Base-by-base conservation (phyloP, 2,113 vertebrate genomes). In the Gymnobelideus leadbeateri region DNA sequence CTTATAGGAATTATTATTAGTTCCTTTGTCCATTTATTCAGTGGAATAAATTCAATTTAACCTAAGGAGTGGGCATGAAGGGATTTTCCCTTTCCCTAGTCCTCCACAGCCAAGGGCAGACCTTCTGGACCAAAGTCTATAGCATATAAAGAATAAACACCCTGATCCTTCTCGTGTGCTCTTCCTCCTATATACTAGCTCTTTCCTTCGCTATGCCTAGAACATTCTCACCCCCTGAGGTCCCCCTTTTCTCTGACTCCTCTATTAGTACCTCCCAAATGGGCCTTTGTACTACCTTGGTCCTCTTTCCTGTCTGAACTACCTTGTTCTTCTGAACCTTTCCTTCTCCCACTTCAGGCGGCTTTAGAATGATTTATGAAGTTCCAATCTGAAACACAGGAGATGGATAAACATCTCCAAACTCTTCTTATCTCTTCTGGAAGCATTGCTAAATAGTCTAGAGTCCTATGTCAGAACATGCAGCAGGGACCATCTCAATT, bases 11-110 rank as follows among this genome's bases (percentile, higher is more conserved):
- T 55, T 93, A 55, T 95, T 91, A 31, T 96, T 97, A 95, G 93
- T 94, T 97, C 94, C 89, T 46, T 93, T 24, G 84, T 50, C 53
- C 94, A 93, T 96, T 92, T 96, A 93, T 92, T 95, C 96, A 94
- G 51, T 93, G 91, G 11, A 8, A 94, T 19, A n/a, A 52, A 47
- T 51, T 0, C 77, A 51, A 3, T 24, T 92, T 26, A 46, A 50
- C 5, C 53, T 37, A 24, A 16, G 8, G 26, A 91, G 52, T 3
- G 23, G 21, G 24, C 24, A 28, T 1, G 21, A 25, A 28, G 1
- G 4, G 0, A 61, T 8, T 47, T 53, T 1, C 47, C 43, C 55
- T n/a, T 68, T n/a, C 61, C 61, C 61, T 68, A 77, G 31, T 37
- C 3, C 5, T 68, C 31, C 9, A 54, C 28, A n/a, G 23, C 8